Evolutionary conservation across 2,888 invertebrate species (phyloP).

Genomic region (Heliconius hortense): DNA sequence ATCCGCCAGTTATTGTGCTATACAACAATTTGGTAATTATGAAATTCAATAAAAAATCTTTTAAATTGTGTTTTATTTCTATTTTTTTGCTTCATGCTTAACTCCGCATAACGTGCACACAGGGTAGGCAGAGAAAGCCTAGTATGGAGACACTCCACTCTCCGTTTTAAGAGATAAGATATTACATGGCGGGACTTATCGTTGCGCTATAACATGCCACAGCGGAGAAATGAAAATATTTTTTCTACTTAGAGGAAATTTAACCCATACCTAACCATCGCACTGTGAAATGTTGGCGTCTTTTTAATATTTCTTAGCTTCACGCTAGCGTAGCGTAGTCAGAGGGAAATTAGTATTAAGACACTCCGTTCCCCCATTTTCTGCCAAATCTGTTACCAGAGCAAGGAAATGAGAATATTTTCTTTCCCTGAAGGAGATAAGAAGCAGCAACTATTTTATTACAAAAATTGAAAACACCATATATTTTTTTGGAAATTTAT

Average conservation of each 20-base stretch:
- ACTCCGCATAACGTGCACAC: neutral
- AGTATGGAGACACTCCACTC: neutral
- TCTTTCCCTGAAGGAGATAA: neutral
- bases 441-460: neutral
- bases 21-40: constrained; percentile 5
- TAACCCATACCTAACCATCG: neutral
- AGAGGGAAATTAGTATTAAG: neutral
- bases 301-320: neutral
- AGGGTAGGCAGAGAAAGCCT: neutral
- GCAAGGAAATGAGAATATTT: neutral
- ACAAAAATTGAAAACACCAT: neutral
- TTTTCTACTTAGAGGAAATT: neutral
- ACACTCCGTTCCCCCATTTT: neutral
- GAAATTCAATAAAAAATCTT: neutral
- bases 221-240: neutral
- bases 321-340: neutral
- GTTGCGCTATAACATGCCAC: neutral
- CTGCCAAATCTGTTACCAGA: neutral
- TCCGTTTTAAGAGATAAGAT: neutral
- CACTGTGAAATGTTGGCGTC: too few species aligned
- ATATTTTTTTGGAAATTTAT: neutral
- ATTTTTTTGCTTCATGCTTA: neutral
- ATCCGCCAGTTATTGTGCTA: constrained; percentile 4
- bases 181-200: neutral
- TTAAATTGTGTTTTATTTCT: neutral